These are phyloP conservation scores for Apeira syringaria DNA, from an alignment of 2,888 invertebrate genomes.

Conservation along the genomic window DNA sequence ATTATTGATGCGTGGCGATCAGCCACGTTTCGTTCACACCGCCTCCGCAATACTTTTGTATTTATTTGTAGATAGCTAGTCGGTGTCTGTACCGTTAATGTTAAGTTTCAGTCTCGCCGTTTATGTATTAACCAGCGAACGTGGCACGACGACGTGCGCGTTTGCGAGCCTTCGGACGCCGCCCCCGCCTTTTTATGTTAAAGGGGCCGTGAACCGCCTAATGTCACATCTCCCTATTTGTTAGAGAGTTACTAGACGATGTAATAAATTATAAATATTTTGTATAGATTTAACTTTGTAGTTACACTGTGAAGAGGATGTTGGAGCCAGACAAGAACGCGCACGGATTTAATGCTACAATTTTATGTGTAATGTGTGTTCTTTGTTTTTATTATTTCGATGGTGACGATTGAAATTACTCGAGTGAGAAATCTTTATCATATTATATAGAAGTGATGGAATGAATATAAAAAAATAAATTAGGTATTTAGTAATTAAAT, in stretches of 20 bases:
- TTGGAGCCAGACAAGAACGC: conserved; percentile 5
- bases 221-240: conserved; percentile 8
- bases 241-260: conserved; percentile 7
- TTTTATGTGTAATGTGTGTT: background rate
- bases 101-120: conserved; percentile 6
- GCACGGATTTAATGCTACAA: conserved; percentile 2
- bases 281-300: conserved; percentile 5
- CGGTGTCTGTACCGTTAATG: background rate
- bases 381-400: background rate
- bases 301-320: conserved; percentile 2
- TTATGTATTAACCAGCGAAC: conserved; percentile 9
- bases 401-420: background rate
- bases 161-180: conserved; percentile 16
- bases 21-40: background rate
- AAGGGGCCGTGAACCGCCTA: conserved; percentile 3
- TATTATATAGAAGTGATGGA: background rate
- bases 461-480: too few relatives aligned
- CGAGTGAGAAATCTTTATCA: background rate
- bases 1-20: background rate
- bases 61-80: conserved; percentile 3
- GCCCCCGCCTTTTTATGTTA: conserved; percentile 15
- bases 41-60: background rate
- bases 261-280: conserved; percentile 8
- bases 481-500: conserved; percentile 3
- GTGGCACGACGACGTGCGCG: conserved; percentile 7